Evolutionary conservation across 2,888 invertebrate species (phyloP), one percentile per base, ranked within the genome.

Genomic region (Conchocele bisecta): DNA sequence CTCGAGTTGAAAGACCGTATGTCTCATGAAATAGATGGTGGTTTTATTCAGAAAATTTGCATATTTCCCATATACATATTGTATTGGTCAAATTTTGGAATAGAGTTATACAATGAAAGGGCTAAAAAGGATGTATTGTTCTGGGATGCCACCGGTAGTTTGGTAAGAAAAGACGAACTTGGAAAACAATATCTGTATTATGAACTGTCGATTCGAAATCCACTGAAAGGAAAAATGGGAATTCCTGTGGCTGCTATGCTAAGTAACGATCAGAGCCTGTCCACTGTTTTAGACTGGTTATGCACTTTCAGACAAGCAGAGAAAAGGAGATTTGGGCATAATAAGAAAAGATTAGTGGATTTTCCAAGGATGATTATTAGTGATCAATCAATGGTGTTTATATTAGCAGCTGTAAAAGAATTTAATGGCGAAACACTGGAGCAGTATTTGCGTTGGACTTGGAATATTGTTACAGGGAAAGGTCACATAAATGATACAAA

Each of bases 181-280:
- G 41, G 48, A 15, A 63, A 63, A 50, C 44, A 31, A 50, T 51
- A 41, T 29, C 61, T 69, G 22, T 63, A 69, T 56, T 63, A 69
- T 69, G 69, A 69, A 50, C 24, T 57, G 13, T 54, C 61, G 9
- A n/a, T 68, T 35, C 26, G 31, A 13, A 46, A 54, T 17, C 61
- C 46, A 48, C 61, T 61, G 20, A 61, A 59, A 39, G 70, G 64
- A 4, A 70, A 54, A 60, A 70, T 70, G 58, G 70, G 54, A 15
- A 54, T 70, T 35, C 61, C 61, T 13, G 17, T 70, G 5, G 48
- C 65, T 26, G 13, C 60, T 15, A 71, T 71, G 60, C 24, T 66
- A 37, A 48, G 57, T 26, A 50, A 54, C 15, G 46, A 48, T 29
- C 53, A 60, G 48, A 60, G 70, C 35, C 48, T 60, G 1, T 54